A percentile compares a stretch with the other conserved stretches of the same genome.
Evolutionary conservation across 2,888 invertebrate species (phyloP).

Genomic region (Drosophila mettleri): DNA sequence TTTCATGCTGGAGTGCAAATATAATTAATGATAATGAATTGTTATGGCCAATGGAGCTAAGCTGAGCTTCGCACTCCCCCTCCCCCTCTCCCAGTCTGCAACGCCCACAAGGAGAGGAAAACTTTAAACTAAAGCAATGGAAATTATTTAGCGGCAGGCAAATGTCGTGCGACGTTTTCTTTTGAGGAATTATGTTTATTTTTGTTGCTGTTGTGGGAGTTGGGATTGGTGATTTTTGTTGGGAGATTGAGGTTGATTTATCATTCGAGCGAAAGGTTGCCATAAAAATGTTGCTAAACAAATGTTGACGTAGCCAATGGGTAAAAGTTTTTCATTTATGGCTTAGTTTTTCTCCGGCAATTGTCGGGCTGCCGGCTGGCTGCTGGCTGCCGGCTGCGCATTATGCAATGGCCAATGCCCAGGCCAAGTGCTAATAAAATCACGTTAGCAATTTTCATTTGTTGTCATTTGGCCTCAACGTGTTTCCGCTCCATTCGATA

Average conservation of each 20-base stretch:
- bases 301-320: conserved; percentile 61
- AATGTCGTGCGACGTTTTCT: conserved; percentile 67
- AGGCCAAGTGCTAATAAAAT: conserved; percentile 75
- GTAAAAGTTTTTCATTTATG: conserved; percentile 66
- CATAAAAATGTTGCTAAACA: conserved; percentile 70
- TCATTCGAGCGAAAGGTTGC: conserved; percentile 77
- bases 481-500: conserved; percentile 62
- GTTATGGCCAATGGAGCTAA: conserved; percentile 56
- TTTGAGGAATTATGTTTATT: conserved; percentile 49
- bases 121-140: conserved; percentile 29
- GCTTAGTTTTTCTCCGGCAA: conserved; percentile 4
- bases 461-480: conserved; percentile 56
- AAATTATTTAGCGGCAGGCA: conserved; percentile 44
- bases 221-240: conserved; percentile 32
- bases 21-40: conserved; percentile 82
- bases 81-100: background rate
- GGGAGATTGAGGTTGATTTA: conserved; percentile 64
- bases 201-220: conserved; percentile 45
- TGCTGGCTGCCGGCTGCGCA: background rate
- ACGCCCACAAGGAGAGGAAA: conserved; percentile 31
- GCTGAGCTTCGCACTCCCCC: conserved; percentile 43
- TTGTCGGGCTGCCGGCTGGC: too few relatives aligned
- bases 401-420: conserved; percentile 59
- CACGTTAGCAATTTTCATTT: conserved; percentile 58
- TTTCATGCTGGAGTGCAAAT: conserved; percentile 77